Conservation (phyloP, 2,113 vertebrate genomes). For the Labrus mixtus region DNA sequence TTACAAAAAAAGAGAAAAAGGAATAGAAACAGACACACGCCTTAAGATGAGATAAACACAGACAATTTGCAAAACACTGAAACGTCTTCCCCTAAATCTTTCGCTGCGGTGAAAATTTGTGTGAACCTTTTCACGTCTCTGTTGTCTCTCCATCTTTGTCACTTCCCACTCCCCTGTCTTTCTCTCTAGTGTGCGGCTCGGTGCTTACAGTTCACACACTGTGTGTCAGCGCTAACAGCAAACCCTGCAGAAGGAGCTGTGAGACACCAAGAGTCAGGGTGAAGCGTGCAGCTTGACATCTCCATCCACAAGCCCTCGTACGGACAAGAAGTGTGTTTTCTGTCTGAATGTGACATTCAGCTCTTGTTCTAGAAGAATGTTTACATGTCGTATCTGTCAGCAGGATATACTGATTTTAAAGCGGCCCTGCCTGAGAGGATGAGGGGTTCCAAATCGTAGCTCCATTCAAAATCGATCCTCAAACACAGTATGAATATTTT, state of each 20-base stretch:
- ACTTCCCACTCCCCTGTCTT: constrained; percentile 38
- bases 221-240: constrained; percentile 13
- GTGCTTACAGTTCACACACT: constrained; percentile 37
- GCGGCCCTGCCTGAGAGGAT: neutral
- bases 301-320: neutral
- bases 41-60: too few relatives aligned
- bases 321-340: neutral
- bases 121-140: neutral
- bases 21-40: neutral
- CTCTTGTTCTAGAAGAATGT: neutral
- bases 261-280: constrained; percentile 27
- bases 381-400: neutral
- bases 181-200: constrained; percentile 23
- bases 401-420: neutral
- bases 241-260: constrained; percentile 42
- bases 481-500: neutral
- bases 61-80: too few relatives aligned
- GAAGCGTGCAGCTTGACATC: neutral
- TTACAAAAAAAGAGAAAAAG: neutral
- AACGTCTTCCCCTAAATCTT: neutral
- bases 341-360: neutral
- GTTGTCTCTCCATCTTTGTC: constrained; percentile 39
- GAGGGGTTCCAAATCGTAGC: neutral
- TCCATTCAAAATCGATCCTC: neutral
- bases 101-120: constrained; percentile 12